phyloP scores from a whole-genome alignment of 1,140 invertebrate species.

The Drosophila tristis region DNA sequence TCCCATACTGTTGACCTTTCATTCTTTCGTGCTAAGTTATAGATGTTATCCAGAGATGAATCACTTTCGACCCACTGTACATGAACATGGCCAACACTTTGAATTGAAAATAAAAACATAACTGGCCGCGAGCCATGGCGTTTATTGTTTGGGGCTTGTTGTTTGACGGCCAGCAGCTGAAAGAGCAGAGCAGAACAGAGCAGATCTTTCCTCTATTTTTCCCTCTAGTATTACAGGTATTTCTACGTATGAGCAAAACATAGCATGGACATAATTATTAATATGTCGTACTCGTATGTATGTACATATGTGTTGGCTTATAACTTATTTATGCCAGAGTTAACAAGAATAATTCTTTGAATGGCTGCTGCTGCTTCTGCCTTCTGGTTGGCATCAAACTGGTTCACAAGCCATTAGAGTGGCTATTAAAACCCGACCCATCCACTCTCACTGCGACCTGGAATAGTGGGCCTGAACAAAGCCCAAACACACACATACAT shows the following conservation, averaged over 20 bases:
- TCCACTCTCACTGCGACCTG: slow-evolving; percentile 46
- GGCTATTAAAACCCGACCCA: slow-evolving; percentile 32
- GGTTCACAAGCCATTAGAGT: slow-evolving; percentile 42
- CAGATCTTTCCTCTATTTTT: slow-evolving; percentile 47
- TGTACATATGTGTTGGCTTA: slow-evolving; percentile 7
- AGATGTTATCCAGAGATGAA: too few relatives aligned
- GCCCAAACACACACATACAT: slow-evolving; percentile 2
- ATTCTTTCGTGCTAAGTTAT: neutral
- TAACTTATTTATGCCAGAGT: slow-evolving; percentile 48
- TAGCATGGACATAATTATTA: slow-evolving; percentile 26
- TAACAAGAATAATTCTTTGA: slow-evolving; percentile 56
- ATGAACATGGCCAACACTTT: slow-evolving; percentile 44
- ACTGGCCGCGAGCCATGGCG: slow-evolving; percentile 40
- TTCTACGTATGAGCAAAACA: slow-evolving; percentile 21
- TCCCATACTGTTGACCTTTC: too few relatives aligned
- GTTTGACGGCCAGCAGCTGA: slow-evolving; percentile 13
- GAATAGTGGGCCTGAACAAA: slow-evolving; percentile 18
- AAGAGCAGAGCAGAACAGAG: too few relatives aligned
- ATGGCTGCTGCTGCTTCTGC: slow-evolving; percentile 14
- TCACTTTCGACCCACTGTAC: slow-evolving; percentile 17
- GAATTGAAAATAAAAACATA: slow-evolving; percentile 65
- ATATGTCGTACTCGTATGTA: slow-evolving; percentile 32
- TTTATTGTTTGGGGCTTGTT: slow-evolving; percentile 47
- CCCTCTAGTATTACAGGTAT: slow-evolving; percentile 44
- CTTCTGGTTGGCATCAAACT: slow-evolving; percentile 41